These are phyloP conservation scores for Lepus townsendii DNA, from an alignment of 2,797 vertebrate genomes.

Conservation along the genomic window DNA sequence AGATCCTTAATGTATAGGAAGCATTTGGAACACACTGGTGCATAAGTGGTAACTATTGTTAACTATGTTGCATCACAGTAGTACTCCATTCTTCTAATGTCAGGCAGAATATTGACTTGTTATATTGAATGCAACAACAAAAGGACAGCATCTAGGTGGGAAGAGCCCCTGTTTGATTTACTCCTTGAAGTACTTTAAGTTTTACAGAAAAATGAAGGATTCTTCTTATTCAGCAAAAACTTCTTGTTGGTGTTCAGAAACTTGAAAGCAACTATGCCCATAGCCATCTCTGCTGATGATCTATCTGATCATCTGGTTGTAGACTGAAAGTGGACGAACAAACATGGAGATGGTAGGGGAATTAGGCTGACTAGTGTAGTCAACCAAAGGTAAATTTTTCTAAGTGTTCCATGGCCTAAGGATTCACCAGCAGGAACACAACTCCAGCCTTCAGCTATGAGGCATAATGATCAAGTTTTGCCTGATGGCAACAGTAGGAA, in stretches of 20 bases:
- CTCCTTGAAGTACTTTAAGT: slow-evolving; percentile 17
- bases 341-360: background rate
- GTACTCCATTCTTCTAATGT: slow-evolving; percentile 34
- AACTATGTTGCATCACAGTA: background rate
- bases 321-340: background rate
- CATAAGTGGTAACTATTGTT: background rate
- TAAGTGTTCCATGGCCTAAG: background rate
- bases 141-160: background rate
- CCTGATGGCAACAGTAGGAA: background rate
- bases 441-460: background rate
- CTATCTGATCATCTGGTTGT: background rate
- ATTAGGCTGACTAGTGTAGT: background rate
- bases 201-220: background rate
- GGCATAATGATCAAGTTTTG: background rate
- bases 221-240: background rate
- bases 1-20: background rate
- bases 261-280: background rate
- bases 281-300: background rate
- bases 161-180: background rate
- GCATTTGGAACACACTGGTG: background rate
- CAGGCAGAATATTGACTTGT: background rate
- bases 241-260: background rate
- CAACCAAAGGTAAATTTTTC: background rate
- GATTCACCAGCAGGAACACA: background rate
- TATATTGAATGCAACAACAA: background rate